Conservation (phyloP, 2,113 vertebrate genomes). For the Symphodus melops region DNA sequence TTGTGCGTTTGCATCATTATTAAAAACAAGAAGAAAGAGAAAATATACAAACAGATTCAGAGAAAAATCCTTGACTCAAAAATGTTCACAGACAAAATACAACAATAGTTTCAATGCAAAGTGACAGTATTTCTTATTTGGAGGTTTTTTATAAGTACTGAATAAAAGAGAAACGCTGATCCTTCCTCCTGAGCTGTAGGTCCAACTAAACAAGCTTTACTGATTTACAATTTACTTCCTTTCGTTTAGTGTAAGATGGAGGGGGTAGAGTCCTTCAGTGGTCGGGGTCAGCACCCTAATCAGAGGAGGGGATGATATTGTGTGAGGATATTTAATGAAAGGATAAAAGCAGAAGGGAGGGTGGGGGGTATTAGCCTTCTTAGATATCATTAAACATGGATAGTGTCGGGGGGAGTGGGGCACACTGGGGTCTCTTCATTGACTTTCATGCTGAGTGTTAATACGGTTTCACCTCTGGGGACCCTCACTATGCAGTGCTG, state of each 20-base stretch:
- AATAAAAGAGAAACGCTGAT: no score
- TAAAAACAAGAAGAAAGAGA: background rate
- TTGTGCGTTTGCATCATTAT: background rate
- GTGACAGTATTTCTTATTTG: no score
- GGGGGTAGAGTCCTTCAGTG: conserved; percentile 65
- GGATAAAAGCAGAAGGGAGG: conserved; percentile 54
- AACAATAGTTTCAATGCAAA: no score
- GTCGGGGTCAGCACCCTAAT: conserved; percentile 71
- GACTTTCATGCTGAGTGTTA: conserved; percentile 78
- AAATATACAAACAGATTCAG: background rate
- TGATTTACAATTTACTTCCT: no score
- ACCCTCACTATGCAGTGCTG: conserved; percentile 11
- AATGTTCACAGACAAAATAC: no score
- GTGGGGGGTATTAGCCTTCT: conserved; percentile 73
- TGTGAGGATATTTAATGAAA: conserved; percentile 68
- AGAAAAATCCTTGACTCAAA: background rate
- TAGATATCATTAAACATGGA: conserved; percentile 85
- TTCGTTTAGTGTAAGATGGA: no score
- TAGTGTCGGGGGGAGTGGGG: conserved; percentile 69
- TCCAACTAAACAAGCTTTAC: no score
- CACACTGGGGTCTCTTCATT: conserved; percentile 70
- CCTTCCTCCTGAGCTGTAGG: no score
- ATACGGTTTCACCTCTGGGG: conserved; percentile 77
- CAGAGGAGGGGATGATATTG: conserved; percentile 69
- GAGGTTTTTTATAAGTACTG: no score